Percentiles rank a stretch among this genome's conserved stretches.
phyloP scores from a whole-genome alignment of 2,797 vertebrate species.

The Hemitrygon akajei region DNA sequence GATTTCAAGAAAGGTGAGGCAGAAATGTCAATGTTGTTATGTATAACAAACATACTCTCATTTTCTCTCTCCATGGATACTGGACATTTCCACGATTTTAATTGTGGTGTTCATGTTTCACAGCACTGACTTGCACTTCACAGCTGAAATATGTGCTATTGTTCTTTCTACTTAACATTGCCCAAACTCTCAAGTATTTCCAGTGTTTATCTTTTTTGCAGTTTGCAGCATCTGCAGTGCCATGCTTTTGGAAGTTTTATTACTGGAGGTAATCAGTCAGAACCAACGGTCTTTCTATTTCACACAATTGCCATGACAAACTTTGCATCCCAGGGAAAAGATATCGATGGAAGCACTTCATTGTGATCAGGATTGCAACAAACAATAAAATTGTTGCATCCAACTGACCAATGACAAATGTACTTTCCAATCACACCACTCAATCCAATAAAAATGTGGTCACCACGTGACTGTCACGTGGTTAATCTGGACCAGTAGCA shows the following conservation, averaged over 20 bases:
- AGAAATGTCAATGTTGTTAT: too few relatives aligned
- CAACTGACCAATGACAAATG: not conserved
- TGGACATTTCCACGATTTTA: too few relatives aligned
- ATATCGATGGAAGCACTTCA: not conserved
- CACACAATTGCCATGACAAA: not conserved
- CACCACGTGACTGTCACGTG: not conserved
- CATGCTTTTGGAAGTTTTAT: not conserved
- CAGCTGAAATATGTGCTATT: too few relatives aligned
- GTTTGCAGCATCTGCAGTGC: too few relatives aligned
- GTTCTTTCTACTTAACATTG: too few relatives aligned
- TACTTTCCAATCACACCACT: slow-evolving; percentile 12
- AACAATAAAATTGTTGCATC: not conserved
- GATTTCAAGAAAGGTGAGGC: not conserved
- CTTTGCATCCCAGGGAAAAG: not conserved
- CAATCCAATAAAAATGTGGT: not conserved
- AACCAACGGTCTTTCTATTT: not conserved
- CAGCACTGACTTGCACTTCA: too few relatives aligned
- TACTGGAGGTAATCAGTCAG: not conserved
- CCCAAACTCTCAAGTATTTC: too few relatives aligned
- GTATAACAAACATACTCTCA: too few relatives aligned
- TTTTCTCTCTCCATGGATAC: too few relatives aligned
- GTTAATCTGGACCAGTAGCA: not conserved
- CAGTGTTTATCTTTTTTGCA: too few relatives aligned
- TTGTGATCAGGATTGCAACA: not conserved
- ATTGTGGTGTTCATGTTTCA: too few relatives aligned